Percentiles rank a stretch among this genome's conserved stretches.
These are phyloP conservation scores for Diglossa cyanea DNA, from an alignment of 2,797 vertebrate genomes.

Conservation along the genomic window DNA sequence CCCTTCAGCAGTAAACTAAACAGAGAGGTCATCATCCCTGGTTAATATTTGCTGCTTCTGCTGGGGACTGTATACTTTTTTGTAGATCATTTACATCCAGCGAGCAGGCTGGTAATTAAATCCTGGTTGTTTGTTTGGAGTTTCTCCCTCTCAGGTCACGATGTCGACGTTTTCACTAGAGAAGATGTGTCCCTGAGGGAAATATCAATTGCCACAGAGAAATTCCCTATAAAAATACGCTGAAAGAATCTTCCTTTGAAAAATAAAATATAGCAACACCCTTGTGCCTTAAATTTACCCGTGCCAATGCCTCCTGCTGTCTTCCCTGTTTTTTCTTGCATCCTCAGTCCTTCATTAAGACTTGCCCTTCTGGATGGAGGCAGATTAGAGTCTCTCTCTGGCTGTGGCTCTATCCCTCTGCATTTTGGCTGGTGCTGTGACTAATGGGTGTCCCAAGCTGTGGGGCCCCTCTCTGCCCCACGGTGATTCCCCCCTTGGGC, in stretches of 20 bases:
- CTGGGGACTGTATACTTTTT: slow-evolving; percentile 66
- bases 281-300: background rate
- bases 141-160: slow-evolving; percentile 66
- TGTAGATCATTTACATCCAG: slow-evolving; percentile 67
- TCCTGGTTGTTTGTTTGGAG: slow-evolving; percentile 69
- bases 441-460: background rate
- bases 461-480: background rate
- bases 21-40: slow-evolving; percentile 61
- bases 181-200: slow-evolving; percentile 67
- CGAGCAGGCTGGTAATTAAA: slow-evolving; percentile 70
- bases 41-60: slow-evolving; percentile 69
- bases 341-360: background rate
- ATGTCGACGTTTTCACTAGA: slow-evolving; percentile 76
- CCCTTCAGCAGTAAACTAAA: slow-evolving; percentile 70
- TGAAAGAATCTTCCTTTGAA: slow-evolving; percentile 51
- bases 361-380: background rate
- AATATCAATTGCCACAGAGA: slow-evolving; percentile 42
- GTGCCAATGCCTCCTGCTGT: background rate
- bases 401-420: background rate
- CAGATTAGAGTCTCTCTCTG: background rate
- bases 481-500: fast-evolving
- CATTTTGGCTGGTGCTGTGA: background rate
- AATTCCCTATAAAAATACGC: slow-evolving; percentile 44
- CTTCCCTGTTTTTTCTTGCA: background rate
- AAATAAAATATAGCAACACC: slow-evolving; percentile 7